A percentile compares a stretch with the other conserved stretches of the same genome.
phyloP scores from a whole-genome alignment of 1,140 invertebrate species.

The Lordiphosa collinella region DNA sequence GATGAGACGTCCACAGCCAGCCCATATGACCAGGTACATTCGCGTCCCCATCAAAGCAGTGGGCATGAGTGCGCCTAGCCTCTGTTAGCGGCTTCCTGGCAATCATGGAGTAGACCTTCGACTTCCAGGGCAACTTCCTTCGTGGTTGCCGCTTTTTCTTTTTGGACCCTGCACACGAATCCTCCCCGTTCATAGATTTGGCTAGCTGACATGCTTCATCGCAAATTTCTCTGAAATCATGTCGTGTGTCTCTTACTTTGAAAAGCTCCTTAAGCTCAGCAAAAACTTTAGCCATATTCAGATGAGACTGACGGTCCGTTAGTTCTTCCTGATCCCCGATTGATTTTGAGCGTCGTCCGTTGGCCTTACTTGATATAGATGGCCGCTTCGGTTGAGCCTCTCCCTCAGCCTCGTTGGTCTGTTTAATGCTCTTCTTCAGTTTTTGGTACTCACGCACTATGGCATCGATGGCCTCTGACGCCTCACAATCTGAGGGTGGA shows the following conservation, averaged over 20 bases:
- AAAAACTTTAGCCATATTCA: constrained; percentile 46
- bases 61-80: constrained; percentile 4
- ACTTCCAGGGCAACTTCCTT: constrained; percentile 9
- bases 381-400: too few species aligned
- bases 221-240: constrained; percentile 36
- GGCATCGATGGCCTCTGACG: constrained; percentile 42
- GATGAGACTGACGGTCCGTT: neutral
- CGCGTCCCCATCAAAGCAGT: neutral
- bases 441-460: constrained; percentile 7
- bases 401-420: too few species aligned
- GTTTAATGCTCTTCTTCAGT: neutral
- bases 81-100: neutral
- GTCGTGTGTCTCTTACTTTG: constrained; percentile 6
- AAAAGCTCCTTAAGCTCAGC: constrained; percentile 54
- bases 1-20: constrained; percentile 73
- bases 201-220: constrained; percentile 32
- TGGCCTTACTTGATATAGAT: too few species aligned
- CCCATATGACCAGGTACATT: constrained; percentile 72
- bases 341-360: too few species aligned
- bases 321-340: neutral
- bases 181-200: neutral
- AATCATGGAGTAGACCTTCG: constrained; percentile 24
- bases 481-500: neutral
- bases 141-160: constrained; percentile 4
- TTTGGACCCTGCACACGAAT: neutral